phyloP scores from a whole-genome alignment of 2,888 invertebrate genomes.

The Dicycla oo region DNA sequence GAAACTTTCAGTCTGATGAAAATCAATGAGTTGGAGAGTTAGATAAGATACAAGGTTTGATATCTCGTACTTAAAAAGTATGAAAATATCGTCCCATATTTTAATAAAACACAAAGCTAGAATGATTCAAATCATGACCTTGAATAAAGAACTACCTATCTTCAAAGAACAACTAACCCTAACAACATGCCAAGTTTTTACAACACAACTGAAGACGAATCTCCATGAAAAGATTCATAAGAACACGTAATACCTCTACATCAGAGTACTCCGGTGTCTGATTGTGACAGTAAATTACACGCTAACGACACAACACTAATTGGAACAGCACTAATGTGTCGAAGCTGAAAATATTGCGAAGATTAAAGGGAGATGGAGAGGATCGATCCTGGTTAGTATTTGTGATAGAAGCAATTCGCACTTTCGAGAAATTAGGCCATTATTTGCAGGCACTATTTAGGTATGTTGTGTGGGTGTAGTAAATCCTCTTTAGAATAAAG shows the following conservation, averaged over 20 bases:
- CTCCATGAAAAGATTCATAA: conserved; percentile 12
- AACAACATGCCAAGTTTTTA: too few species aligned
- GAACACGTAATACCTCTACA: conserved; percentile 67
- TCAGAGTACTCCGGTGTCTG: conserved; percentile 72
- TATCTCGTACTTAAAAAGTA: too few species aligned
- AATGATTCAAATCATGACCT: too few species aligned
- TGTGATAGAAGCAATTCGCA: conserved; percentile 46
- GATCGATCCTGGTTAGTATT: conserved; percentile 50
- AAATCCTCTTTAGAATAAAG: conserved; percentile 16
- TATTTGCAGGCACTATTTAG: conserved; percentile 32
- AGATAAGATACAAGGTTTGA: too few species aligned
- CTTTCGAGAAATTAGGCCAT: conserved; percentile 17
- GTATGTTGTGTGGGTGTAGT: conserved; percentile 1
- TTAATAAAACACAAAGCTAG: too few species aligned
- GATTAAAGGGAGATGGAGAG: conserved; percentile 65
- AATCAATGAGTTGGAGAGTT: too few species aligned
- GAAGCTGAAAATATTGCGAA: conserved; percentile 77
- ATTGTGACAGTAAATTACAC: conserved; percentile 87
- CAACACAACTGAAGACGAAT: not conserved
- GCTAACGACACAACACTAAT: conserved; percentile 85
- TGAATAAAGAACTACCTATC: too few species aligned
- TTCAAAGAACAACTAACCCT: too few species aligned
- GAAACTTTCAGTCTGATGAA: too few species aligned
- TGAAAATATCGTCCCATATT: too few species aligned
- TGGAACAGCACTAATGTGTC: conserved; percentile 81